Evolutionary conservation across 1,140 invertebrate species (phyloP).

Genomic region (Hylaeus anthracinus): DNA sequence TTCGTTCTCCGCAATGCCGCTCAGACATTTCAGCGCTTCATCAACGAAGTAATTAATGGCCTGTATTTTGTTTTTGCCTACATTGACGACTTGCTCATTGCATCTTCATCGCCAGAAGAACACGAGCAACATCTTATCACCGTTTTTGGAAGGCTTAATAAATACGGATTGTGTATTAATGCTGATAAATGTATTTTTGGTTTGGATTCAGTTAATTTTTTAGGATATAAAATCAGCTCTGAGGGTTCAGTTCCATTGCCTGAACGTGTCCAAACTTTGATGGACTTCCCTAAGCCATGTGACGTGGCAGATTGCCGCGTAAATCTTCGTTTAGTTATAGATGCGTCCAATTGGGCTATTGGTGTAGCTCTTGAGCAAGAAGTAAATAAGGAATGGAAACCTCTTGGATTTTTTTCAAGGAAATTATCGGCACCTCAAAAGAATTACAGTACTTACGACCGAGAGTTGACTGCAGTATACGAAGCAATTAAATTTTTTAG

Average conservation of each 20-base stretch:
- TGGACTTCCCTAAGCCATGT: no score
- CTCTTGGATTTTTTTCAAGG: neutral
- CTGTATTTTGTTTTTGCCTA: constrained; percentile 51
- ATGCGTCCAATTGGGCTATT: neutral
- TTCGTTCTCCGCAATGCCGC: constrained; percentile 62
- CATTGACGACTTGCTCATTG: constrained; percentile 50
- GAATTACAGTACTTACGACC: constrained; percentile 67
- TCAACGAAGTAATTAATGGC: constrained; percentile 51
- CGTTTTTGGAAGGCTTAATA: constrained; percentile 46
- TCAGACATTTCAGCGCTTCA: neutral
- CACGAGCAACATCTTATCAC: constrained; percentile 47
- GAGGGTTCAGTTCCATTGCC: no score
- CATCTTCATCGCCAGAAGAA: constrained; percentile 44
- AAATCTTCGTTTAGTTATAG: no score
- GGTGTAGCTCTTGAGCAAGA: constrained; percentile 43
- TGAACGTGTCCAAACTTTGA: no score
- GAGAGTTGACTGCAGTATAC: constrained; percentile 66
- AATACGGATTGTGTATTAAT: constrained; percentile 56
- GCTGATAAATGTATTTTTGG: constrained; percentile 57
- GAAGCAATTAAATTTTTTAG: constrained; percentile 66
- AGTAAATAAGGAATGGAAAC: constrained; percentile 37
- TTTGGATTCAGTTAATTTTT: constrained; percentile 32
- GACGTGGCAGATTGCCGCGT: no score
- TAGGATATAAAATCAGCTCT: constrained; percentile 25
- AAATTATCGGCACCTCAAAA: constrained; percentile 37